phyloP scores from a whole-genome alignment of 2,113 vertebrate genomes.

The Prionailurus viverrinus region DNA sequence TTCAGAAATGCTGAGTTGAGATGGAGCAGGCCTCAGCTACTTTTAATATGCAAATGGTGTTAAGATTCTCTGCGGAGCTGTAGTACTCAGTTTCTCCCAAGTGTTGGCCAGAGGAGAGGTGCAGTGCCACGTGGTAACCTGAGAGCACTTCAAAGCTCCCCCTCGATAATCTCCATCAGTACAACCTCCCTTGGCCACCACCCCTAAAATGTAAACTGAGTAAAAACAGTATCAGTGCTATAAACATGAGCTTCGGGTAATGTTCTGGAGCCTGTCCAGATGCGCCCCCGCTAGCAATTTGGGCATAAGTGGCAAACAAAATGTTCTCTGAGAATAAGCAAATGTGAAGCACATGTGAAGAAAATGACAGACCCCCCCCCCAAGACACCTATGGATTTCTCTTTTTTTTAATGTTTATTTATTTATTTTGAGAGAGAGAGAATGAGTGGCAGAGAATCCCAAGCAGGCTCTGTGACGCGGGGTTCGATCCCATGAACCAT shows the following conservation, averaged over 20 bases:
- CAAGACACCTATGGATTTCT: background rate
- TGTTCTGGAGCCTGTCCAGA: background rate
- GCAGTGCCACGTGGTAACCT: background rate
- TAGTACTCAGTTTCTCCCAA: background rate
- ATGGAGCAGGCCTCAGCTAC: background rate
- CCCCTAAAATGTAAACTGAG: background rate
- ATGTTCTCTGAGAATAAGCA: background rate
- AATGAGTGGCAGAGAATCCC: too few species aligned
- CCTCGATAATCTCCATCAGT: background rate
- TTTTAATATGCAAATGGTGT: background rate
- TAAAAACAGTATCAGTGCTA: background rate
- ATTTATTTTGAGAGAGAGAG: too few species aligned
- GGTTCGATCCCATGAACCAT: too few species aligned
- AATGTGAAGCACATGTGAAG: background rate
- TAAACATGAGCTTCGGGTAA: background rate
- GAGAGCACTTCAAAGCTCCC: background rate
- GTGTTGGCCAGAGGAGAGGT: background rate
- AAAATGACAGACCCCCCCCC: background rate
- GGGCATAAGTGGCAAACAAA: background rate
- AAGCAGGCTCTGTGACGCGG: too few species aligned
- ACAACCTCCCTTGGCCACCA: too few species aligned
- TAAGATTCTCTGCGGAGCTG: background rate
- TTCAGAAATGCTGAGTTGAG: background rate
- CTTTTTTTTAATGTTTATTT: background rate
- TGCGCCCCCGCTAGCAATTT: too few species aligned